Evolutionary conservation across 1,140 invertebrate genomes (phyloP).

Genomic region (Brevipalpus yothersi): DNA sequence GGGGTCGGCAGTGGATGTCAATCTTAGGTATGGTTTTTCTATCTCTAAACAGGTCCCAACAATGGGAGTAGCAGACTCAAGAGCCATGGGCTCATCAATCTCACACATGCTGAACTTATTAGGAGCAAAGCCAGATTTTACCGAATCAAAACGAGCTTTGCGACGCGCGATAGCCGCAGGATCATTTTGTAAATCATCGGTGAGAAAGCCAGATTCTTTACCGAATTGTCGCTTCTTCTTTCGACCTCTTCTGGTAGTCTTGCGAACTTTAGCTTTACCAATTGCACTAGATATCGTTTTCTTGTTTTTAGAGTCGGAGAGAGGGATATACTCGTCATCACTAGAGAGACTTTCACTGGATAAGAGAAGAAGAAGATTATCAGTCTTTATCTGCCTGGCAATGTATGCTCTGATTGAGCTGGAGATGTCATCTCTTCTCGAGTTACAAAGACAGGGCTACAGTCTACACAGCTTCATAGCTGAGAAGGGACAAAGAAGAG

Average conservation of each 20-base stretch:
- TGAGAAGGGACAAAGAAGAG: no score
- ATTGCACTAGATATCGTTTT: neutral
- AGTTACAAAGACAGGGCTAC: no score
- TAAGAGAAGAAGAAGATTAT: neutral
- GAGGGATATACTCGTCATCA: neutral
- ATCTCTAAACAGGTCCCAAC: slow-evolving; percentile 73
- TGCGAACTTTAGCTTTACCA: neutral
- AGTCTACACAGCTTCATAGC: no score
- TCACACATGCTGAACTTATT: neutral
- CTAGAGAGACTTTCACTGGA: neutral
- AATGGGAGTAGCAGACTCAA: slow-evolving; percentile 43
- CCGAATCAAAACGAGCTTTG: slow-evolving; percentile 11
- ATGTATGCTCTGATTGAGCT: no score
- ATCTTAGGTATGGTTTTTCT: slow-evolving; percentile 77
- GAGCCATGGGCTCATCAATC: slow-evolving; percentile 1
- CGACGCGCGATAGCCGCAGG: slow-evolving; percentile 3
- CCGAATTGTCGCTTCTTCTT: neutral
- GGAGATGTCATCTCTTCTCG: no score
- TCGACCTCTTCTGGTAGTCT: neutral
- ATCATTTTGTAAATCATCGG: neutral
- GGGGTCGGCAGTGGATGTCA: slow-evolving; percentile 75
- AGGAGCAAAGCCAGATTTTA: neutral
- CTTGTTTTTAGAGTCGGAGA: neutral
- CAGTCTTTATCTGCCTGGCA: no score
- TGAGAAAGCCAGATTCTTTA: neutral